A percentile compares a stretch with the other conserved stretches of the same genome.
phyloP scores from a whole-genome alignment of 2,113 vertebrate genomes.

The Psephotus haematonotus region DNA sequence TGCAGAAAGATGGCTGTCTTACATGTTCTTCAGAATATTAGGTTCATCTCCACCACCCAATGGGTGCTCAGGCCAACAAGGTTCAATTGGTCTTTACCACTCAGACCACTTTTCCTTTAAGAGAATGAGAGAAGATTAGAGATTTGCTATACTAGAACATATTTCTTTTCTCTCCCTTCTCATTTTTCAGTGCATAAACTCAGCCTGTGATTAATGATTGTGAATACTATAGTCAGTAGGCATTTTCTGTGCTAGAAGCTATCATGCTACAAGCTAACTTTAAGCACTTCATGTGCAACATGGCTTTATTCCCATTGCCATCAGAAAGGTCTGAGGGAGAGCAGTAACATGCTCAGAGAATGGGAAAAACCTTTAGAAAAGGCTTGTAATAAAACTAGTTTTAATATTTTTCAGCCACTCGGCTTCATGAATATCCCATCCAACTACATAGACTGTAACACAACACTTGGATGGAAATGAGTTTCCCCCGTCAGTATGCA shows the following conservation, averaged over 20 bases:
- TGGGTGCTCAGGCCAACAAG: neutral
- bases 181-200: neutral
- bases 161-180: neutral
- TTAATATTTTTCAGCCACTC: neutral
- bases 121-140: neutral
- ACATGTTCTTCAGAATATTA: neutral
- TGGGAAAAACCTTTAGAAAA: neutral
- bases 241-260: neutral
- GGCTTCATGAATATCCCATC: neutral
- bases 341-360: neutral
- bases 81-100: neutral
- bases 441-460: neutral
- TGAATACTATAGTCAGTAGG: neutral
- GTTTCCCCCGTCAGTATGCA: neutral
- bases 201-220: neutral
- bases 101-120: neutral
- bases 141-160: neutral
- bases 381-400: neutral
- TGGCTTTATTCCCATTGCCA: neutral
- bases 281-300: neutral
- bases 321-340: neutral
- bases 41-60: neutral
- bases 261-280: neutral
- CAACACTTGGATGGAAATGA: neutral
- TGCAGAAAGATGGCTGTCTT: neutral